Percentiles rank a stretch among this genome's conserved stretches.
Evolutionary conservation across 2,113 vertebrate species (phyloP).

Genomic region (Gymnogyps californianus): DNA sequence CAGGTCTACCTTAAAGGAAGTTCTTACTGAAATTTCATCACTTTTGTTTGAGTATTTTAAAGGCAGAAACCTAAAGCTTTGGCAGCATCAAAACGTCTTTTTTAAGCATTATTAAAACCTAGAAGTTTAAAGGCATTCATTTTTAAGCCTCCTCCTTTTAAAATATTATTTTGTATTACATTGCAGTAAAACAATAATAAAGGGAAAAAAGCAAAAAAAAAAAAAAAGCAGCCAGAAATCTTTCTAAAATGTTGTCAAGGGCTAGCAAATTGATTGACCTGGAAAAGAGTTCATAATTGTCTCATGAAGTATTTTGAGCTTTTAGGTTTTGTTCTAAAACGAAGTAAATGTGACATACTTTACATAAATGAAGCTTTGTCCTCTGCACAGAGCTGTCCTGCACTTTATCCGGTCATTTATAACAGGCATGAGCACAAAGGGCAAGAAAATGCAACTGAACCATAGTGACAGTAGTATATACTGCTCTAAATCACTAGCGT

Average conservation of each 20-base stretch:
- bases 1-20: background rate
- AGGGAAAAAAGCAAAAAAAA: background rate
- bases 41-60: background rate
- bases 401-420: background rate
- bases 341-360: background rate
- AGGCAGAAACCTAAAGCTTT: background rate
- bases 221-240: background rate
- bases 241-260: background rate
- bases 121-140: background rate
- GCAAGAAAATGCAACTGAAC: background rate
- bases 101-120: background rate
- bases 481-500: background rate
- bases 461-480: background rate
- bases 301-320: background rate
- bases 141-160: background rate
- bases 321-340: background rate
- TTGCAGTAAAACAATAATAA: background rate
- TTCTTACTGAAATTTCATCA: background rate
- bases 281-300: background rate
- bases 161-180: background rate
- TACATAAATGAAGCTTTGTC: background rate
- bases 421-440: background rate
- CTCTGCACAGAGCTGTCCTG: background rate
- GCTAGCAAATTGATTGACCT: background rate
- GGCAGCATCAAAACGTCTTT: background rate